Percentiles rank a stretch among this genome's conserved stretches.
These are phyloP conservation scores for Diorhabda sublineata DNA, from an alignment of 1,140 invertebrate species.

Conservation along the genomic window DNA sequence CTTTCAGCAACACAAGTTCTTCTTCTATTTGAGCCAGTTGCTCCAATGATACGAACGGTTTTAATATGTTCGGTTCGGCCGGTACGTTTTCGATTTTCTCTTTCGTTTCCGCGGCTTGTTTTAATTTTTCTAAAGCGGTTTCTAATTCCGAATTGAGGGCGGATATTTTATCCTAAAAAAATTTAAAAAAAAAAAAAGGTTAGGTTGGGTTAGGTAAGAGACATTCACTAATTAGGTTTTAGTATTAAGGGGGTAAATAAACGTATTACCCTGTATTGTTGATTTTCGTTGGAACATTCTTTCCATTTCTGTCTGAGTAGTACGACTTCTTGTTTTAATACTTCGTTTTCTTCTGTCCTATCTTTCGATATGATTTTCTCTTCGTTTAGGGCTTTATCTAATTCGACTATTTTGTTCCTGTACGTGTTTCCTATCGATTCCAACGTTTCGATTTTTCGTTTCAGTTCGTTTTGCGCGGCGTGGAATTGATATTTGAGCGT, in stretches of 20 bases:
- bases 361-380: slow-evolving; percentile 43
- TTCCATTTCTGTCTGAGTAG: slow-evolving; percentile 45
- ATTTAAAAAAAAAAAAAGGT: not conserved
- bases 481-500: slow-evolving; percentile 45
- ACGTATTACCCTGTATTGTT: slow-evolving; percentile 42
- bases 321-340: slow-evolving; percentile 49
- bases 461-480: slow-evolving; percentile 44
- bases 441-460: slow-evolving; percentile 45
- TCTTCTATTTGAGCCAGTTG: slow-evolving; percentile 46
- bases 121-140: slow-evolving; percentile 7
- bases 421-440: slow-evolving; percentile 46
- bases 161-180: not conserved
- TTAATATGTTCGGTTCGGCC: slow-evolving; percentile 17
- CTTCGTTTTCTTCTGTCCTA: slow-evolving; percentile 43
- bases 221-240: too few species aligned
- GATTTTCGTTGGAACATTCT: slow-evolving; percentile 48
- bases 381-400: slow-evolving; percentile 41
- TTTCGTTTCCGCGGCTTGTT: slow-evolving; percentile 13
- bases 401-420: slow-evolving; percentile 42
- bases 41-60: slow-evolving; percentile 25
- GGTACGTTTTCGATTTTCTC: slow-evolving; percentile 12
- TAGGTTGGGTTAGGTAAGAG: too few species aligned
- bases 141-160: not conserved
- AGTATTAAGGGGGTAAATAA: too few species aligned
- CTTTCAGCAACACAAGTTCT: slow-evolving; percentile 52